Base-by-base conservation (phyloP, 2,113 vertebrate genomes). In the Pycnonotus jocosus region DNA sequence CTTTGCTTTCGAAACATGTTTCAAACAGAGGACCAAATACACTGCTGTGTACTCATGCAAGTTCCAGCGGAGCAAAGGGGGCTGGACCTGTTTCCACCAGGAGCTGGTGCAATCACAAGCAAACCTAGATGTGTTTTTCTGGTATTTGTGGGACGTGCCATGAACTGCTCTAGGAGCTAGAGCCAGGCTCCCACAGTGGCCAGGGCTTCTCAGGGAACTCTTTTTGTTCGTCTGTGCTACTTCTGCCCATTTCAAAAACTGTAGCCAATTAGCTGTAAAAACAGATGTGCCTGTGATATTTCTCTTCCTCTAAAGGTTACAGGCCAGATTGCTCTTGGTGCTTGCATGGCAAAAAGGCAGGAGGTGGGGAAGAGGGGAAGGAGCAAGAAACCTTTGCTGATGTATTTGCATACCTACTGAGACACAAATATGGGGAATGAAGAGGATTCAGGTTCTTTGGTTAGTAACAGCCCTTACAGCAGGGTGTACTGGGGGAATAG, bases 221-320 rank as follows among this genome's bases (percentile, higher is more conserved):
- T 81, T 89, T 89, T 84, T 74, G 58, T 93, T 91, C 73, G 79
- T 93, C 47, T 87, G n/a, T 81, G 47, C 40, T 65, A 56, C 70
- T 94, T 91, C 81, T 94, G 78, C 62, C 83, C 70, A 14, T 95
- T 94, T 93, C 31, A 95, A 82, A 96, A 92, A 77, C 54, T 44
- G 61, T 61, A 47, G 73, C 70, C 18, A 91, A 77, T 93, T 91
- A 84, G 47, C 84, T 91, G 73, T 90, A 66, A 93, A 95, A 94
- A 25, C 91, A 96, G 90, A 86, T 94, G 91, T 84, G 66, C 58
- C 83, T 96, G 66, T 95, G 89, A 91, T 96, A 91, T 74, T 93
- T 80, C 85, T 96, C 84, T 92, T 93, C 87, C 81, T 95, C 69
- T 92, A 78, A 95, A 95, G 66, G 66, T 91, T 96, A 54, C 58